Percentiles rank a stretch among this genome's conserved stretches.
Conservation (phyloP, 2,113 vertebrate species). For the Poeciliopsis prolifica region DNA sequence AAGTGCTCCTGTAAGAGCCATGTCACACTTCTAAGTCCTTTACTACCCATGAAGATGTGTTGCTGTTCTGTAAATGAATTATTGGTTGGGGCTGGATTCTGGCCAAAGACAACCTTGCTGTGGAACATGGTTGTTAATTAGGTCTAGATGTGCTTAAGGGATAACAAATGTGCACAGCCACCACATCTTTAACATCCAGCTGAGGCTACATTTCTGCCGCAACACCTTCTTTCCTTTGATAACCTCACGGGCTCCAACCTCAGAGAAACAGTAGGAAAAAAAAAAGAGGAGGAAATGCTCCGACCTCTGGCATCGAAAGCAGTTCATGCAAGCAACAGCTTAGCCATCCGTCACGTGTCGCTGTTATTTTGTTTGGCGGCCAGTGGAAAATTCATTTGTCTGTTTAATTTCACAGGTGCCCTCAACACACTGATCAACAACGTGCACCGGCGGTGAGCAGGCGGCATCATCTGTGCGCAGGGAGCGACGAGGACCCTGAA, state of each 20-base stretch:
- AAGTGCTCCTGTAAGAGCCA: slow-evolving; percentile 64
- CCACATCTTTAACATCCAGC: slow-evolving; percentile 61
- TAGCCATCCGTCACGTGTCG: slow-evolving; percentile 55
- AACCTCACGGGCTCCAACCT: slow-evolving; percentile 38
- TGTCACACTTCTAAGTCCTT: slow-evolving; percentile 67
- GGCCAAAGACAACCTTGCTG: slow-evolving; percentile 72
- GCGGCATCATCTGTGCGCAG: slow-evolving; percentile 72
- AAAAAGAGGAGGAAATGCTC: slow-evolving; percentile 12
- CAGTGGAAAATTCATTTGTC: slow-evolving; percentile 72
- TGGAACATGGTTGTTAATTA: slow-evolving; percentile 73
- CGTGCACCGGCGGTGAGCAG: slow-evolving; percentile 60
- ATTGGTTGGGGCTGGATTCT: slow-evolving; percentile 65
- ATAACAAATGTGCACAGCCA: slow-evolving; percentile 70
- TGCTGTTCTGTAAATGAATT: slow-evolving; percentile 67
- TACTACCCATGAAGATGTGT: slow-evolving; percentile 65
- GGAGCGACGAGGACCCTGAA: slow-evolving; percentile 61
- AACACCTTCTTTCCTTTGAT: slow-evolving; percentile 39
- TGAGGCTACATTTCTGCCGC: slow-evolving; percentile 39
- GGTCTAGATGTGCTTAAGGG: slow-evolving; percentile 72
- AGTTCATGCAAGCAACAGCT: slow-evolving; percentile 36
- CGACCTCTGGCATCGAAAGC: slow-evolving; percentile 53
- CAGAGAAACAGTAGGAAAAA: slow-evolving; percentile 20
- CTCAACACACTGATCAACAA: slow-evolving; percentile 67
- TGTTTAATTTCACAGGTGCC: slow-evolving; percentile 76
- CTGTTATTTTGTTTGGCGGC: slow-evolving; percentile 64